Evolutionary conservation across 2,113 vertebrate genomes (phyloP), one percentile per base, ranked within the genome.

Genomic region (Lepisosteus oculatus): DNA sequence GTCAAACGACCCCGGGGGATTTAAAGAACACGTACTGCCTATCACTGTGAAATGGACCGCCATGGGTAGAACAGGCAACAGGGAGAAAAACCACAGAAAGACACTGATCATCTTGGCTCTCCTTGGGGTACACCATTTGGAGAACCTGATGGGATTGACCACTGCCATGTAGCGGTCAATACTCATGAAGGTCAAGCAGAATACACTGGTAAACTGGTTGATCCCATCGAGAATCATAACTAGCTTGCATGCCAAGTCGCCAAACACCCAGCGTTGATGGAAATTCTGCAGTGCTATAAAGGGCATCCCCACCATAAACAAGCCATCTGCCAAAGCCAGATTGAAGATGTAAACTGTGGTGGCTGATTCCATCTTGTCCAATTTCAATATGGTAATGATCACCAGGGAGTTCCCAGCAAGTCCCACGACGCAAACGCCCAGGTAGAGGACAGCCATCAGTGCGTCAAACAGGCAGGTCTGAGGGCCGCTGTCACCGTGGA

Each of bases 181-280:
- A 51, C 91, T 92, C 91, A 92, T 91, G 42, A 74, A 85, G 0
- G 89, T 92, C 42, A 92, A 78, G n/a, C 90, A 92, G 78, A 89
- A 92, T 43, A 91, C 85, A 3, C 92, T 92, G 42, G 92, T 92
- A 82, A 92, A 92, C 78, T 93, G 92, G 84, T 93, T 93, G 74
- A 91, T 85, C 68, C 90, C 90, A 0, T 92, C 92, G 55, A 93
- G 80, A 13, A 91, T 81, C 86, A 92, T 90, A 9, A 92, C 84
- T n/a, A 84, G 74, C 64, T 89, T 90, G 70, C 92, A 93, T 0
- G 72, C 81, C 1, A 65, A 1, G 44, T 88, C 79, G 0, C 92
- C 91, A 9, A 93, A 91, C 14, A 85, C 65, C 92, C 92, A 93
- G 3, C 55, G 54, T 41, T 83, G 80, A 54, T 81, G 81, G 55